phyloP scores from a whole-genome alignment of 2,888 invertebrate genomes.

The Cheilosia vernalis region DNA sequence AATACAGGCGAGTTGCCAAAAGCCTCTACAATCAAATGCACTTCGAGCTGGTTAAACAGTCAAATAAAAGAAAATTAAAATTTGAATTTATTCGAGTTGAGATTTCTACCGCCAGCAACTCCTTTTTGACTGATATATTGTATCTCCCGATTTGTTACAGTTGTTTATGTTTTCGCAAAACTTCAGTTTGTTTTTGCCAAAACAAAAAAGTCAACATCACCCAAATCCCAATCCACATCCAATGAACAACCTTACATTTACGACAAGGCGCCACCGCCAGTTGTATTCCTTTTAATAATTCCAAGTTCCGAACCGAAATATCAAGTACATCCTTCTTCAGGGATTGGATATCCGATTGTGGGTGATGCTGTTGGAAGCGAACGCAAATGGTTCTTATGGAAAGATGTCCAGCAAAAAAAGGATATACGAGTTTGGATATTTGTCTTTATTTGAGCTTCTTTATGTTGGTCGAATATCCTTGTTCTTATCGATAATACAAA shows the following conservation, averaged over 20 bases:
- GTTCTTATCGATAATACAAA: slow-evolving; percentile 52
- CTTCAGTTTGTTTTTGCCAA: not conserved
- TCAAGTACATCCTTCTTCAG: not conserved
- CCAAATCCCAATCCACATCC: not conserved
- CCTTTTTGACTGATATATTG: too few species aligned
- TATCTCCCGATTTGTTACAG: too few species aligned
- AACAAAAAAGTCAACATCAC: not conserved
- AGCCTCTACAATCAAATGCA: too few species aligned
- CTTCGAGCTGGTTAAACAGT: too few species aligned
- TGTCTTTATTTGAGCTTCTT: slow-evolving; percentile 29
- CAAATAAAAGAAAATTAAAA: too few species aligned
- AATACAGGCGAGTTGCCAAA: too few species aligned
- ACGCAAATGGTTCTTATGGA: slow-evolving; percentile 43
- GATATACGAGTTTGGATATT: slow-evolving; percentile 5
- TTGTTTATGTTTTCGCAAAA: too few species aligned
- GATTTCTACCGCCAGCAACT: too few species aligned
- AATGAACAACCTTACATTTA: too few species aligned
- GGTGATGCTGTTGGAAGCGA: slow-evolving; percentile 23
- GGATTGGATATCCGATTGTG: slow-evolving; percentile 27
- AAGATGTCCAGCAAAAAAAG: not conserved
- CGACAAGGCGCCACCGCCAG: slow-evolving; percentile 53
- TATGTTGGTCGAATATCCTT: slow-evolving; percentile 46
- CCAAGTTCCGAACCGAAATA: slow-evolving; percentile 33
- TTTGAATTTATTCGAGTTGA: too few species aligned
- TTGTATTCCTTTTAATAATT: slow-evolving; percentile 59